phyloP scores from a whole-genome alignment of 2,888 invertebrate species.

The Miltochrista miniata region DNA sequence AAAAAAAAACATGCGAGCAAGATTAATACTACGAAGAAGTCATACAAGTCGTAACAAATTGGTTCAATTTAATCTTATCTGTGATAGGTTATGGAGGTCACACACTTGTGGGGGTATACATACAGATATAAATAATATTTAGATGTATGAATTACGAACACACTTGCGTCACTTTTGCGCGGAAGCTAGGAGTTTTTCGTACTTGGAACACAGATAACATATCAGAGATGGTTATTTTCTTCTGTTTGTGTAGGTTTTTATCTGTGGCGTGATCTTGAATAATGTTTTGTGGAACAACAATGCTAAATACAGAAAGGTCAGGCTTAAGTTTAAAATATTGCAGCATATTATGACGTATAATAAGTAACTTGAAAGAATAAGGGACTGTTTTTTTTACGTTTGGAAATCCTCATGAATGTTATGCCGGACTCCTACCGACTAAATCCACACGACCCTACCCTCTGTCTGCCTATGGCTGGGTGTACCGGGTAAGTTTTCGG shows the following conservation, averaged over 20 bases:
- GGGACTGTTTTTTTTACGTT: no score
- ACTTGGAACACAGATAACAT: neutral
- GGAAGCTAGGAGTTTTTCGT: neutral
- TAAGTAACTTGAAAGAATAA: no score
- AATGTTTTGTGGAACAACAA: neutral
- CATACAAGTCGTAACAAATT: slow-evolving; percentile 3
- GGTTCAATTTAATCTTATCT: slow-evolving; percentile 7
- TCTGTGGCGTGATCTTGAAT: neutral
- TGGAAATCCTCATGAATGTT: no score
- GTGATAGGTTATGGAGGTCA: slow-evolving; percentile 1
- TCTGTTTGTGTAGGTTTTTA: neutral
- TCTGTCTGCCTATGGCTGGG: no score
- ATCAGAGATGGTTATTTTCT: neutral
- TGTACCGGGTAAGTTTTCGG: no score
- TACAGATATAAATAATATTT: neutral
- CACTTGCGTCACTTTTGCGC: neutral
- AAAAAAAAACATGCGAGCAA: neutral
- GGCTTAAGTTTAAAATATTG: neutral
- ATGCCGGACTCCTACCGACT: no score
- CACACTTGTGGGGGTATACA: neutral
- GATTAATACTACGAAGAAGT: neutral
- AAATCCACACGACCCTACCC: no score
- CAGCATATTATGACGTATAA: neutral
- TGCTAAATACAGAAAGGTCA: neutral
- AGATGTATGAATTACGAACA: no score